Evolutionary conservation across 2,797 vertebrate species (phyloP).

Genomic region (Holocentrus rufus): DNA sequence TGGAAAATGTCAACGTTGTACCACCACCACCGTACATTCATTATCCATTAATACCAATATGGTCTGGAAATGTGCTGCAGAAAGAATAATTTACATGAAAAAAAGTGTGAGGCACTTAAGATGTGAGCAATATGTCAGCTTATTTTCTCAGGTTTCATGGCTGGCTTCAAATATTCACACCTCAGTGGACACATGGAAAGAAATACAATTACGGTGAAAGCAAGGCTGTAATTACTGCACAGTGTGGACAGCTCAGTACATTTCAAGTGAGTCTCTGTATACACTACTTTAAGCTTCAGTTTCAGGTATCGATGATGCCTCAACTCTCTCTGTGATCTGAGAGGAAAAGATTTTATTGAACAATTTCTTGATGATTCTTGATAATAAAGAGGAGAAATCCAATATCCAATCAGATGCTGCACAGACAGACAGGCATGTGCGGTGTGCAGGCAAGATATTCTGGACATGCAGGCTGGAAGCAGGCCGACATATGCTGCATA

Average conservation of each 20-base stretch:
- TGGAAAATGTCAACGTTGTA: conserved; percentile 53
- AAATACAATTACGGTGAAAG: conserved; percentile 13
- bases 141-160: conserved; percentile 47
- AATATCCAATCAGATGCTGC: conserved; percentile 34
- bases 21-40: conserved; percentile 24
- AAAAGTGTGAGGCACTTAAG: conserved; percentile 45
- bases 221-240: conserved; percentile 10
- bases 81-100: conserved; percentile 37
- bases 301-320: conserved; percentile 26
- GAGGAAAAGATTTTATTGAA: conserved; percentile 47
- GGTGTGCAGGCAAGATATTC: background rate
- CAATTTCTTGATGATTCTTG: no score
- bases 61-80: conserved; percentile 46
- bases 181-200: conserved; percentile 42
- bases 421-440: background rate
- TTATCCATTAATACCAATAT: background rate
- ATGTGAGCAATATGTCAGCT: conserved; percentile 41
- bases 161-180: conserved; percentile 26
- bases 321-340: conserved; percentile 37
- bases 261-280: conserved; percentile 42
- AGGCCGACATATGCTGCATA: conserved; percentile 56
- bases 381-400: conserved; percentile 30
- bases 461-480: conserved; percentile 7
- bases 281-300: conserved; percentile 33
- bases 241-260: conserved; percentile 31